phyloP scores from a whole-genome alignment of 2,888 invertebrate genomes.

The Didymodactylos carnosus region DNA sequence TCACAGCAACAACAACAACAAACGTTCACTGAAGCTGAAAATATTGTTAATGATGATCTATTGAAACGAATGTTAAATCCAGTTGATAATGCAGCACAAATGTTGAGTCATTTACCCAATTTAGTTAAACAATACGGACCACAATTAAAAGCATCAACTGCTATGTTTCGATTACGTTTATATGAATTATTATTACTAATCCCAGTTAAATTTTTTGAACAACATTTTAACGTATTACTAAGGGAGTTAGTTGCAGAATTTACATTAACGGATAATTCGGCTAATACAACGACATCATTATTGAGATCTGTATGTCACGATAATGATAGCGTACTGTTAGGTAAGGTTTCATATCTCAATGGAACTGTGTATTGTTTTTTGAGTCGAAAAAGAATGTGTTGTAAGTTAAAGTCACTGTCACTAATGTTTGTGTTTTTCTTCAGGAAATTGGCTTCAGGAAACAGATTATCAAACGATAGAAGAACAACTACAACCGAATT shows the following conservation, averaged over 20 bases:
- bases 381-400: not conserved
- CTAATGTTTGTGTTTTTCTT: conserved; percentile 38
- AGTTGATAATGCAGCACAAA: conserved; percentile 79
- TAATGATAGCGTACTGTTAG: conserved; percentile 70
- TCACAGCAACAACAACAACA: no score
- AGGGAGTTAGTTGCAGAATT: conserved; percentile 78
- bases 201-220: conserved; percentile 59
- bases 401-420: no score
- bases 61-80: conserved; percentile 66
- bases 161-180: conserved; percentile 70
- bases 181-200: conserved; percentile 64
- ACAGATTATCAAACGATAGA: conserved; percentile 87
- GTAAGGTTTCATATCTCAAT: conserved; percentile 27
- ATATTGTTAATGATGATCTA: conserved; percentile 73
- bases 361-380: not conserved
- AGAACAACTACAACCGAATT: conserved; percentile 85
- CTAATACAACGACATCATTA: conserved; percentile 61
- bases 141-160: conserved; percentile 71
- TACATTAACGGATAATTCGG: conserved; percentile 74
- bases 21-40: conserved; percentile 34
- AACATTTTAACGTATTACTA: conserved; percentile 55
- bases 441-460: conserved; percentile 58
- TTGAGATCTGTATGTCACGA: conserved; percentile 61
- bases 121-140: conserved; percentile 32
- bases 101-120: conserved; percentile 59